Base-by-base conservation (phyloP, 2,797 vertebrate species). In the Manis javanica region DNA sequence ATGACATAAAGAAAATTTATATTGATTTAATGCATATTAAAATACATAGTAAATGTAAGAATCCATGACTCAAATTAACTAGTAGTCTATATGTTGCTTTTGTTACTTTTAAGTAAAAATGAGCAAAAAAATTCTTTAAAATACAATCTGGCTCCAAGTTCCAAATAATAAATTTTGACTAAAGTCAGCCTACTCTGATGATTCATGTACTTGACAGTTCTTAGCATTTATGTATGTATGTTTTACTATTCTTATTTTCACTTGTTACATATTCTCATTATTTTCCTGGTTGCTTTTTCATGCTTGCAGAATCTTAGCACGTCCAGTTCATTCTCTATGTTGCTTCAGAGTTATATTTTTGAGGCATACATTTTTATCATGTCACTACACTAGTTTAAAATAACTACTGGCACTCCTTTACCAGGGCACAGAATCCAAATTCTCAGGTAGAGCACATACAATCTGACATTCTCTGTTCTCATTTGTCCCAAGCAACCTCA, bases 101-200 rank as follows among this genome's bases (percentile, higher is more conserved):
- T 94, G 42, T 87, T 88, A 74, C 18, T 87, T 96, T 84, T 84
- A 84, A 71, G 13, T 59, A 87, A 93, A 84, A 90, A 34, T 53
- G n/a, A 7, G 37, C 53, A 31, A 5, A 13, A 7, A 68, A 19
- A 59, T 83, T 29, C 55, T 79, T 90, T 6, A 55, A 93, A 96
- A 57, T 66, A 93, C 91, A 9, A 95, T 57, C 42, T 92, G 34
- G 9, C 24, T 84, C 19, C 46, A 85, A 83, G 87, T 82, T 9
- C 13, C 31, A 90, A 84, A 84, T 24, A 24, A 77, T 53, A 72
- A 86, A 89, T 24, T 57, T 49, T 89, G 37, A 86, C 69, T 90
- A 79, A 24, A 72, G 55, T 31, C 49, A 55, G 63, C 61, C 57
- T 63, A 72, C 75, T 79, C 83, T 42, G 31, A 61, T 97, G 94